Evolutionary conservation across 2,113 vertebrate species (phyloP), one percentile per base, ranked within the genome.

Genomic region (Indri indri): DNA sequence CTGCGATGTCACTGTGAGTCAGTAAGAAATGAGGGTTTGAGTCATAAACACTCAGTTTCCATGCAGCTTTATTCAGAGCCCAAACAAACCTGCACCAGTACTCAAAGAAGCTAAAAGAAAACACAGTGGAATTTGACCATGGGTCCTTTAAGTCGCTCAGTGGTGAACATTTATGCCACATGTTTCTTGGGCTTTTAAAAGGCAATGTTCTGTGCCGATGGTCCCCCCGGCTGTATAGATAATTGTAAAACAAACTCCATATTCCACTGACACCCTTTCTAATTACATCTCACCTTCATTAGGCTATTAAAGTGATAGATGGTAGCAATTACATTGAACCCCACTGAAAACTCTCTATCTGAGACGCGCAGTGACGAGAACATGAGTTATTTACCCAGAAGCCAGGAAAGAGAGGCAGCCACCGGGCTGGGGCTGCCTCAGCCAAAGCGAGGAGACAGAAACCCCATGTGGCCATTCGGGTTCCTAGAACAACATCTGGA

Each of bases 241-340:
- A 98, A 99, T 98, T 99, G 98, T 98, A 98, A 98, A 98, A 99
- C 98, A 99, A 98, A 98, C 98, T 98, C 98, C 97, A 95, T 98
- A 98, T 98, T 99, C 98, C 92, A 45, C 88, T 98, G 98, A 98
- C 98, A 98, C 97, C 98, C 97, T 98, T 98, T 98, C 98, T 99
- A 99, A 99, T 99, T 99, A 98, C 98, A 98, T 98, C 97, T 99
- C 98, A 98, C 98, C 98, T 99, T 99, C 98, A 98, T 99, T 99
- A 98, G 96, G 96, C 98, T 96, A 98, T 99, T 99, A 99, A 98
- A 98, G 98, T 99, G 98, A 99, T 98, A 98, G 98, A 99, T 99
- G 98, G 86, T 94, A 97, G 98, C 98, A 99, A 98, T 99, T 98
- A 98, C 97, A 96, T 27, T 97, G 97, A 98, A 98, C 97, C 98